A percentile compares a stretch with the other conserved stretches of the same genome.
phyloP scores from a whole-genome alignment of 2,888 invertebrate genomes.

The Rhagium mordax region DNA sequence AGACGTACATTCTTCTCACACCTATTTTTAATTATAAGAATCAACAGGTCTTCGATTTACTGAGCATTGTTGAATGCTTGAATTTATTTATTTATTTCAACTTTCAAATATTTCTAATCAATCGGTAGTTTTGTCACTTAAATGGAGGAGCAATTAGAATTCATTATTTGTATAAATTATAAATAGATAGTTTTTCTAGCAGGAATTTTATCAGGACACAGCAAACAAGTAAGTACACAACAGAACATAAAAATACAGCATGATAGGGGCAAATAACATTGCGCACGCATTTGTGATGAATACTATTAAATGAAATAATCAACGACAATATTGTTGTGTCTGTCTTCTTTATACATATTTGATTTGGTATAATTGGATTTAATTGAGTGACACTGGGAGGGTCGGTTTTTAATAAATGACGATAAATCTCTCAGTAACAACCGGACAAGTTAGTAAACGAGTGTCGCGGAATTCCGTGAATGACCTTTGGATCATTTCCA shows the following conservation, averaged over 20 bases:
- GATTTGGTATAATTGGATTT: not conserved
- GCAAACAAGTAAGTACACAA: not conserved
- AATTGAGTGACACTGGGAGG: not conserved
- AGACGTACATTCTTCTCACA: too few relatives aligned
- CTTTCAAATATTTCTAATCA: too few relatives aligned
- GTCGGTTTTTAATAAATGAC: constrained; percentile 17
- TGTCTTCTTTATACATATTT: constrained; percentile 10
- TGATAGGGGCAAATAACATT: constrained; percentile 9
- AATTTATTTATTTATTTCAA: too few relatives aligned
- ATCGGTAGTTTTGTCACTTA: too few relatives aligned
- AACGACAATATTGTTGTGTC: constrained; percentile 25
- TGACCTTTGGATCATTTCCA: constrained; percentile 61
- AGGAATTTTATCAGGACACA: not conserved
- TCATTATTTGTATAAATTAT: too few relatives aligned
- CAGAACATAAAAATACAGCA: constrained; percentile 6
- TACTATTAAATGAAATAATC: constrained; percentile 28
- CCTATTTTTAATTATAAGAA: too few relatives aligned
- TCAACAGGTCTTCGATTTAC: too few relatives aligned
- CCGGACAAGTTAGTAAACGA: constrained; percentile 44
- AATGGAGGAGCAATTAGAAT: too few relatives aligned
- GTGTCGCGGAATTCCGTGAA: constrained; percentile 54
- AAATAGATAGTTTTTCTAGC: too few relatives aligned
- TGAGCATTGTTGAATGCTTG: too few relatives aligned
- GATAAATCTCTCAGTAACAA: constrained; percentile 41
- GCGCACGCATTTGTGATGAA: constrained; percentile 36